Evolutionary conservation across 2,113 vertebrate genomes (phyloP), one percentile per base, ranked within the genome.

Genomic region (Rhinoptilus africanus): DNA sequence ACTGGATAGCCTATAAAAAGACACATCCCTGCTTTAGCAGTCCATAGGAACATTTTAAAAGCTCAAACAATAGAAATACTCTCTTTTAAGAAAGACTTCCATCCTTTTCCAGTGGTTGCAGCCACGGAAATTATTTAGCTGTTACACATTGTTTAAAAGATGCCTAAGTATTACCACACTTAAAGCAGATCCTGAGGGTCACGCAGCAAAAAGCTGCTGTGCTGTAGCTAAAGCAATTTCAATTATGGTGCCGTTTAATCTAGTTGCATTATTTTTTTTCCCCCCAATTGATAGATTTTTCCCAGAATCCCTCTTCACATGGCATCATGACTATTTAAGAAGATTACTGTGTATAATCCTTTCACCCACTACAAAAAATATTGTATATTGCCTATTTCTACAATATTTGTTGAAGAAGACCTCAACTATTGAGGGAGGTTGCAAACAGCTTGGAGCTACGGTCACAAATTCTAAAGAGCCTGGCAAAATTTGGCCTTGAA

Each of bases 401-500:
- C 47, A 66, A 57, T 72, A 78, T 64, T 69, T 89, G 34, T 20
- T 66, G 50, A 92, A 77, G 63, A 83, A 8, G 6, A 16, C 28
- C 50, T 76, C 21, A 85, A 9, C 9, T 45, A 28, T 50, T 86
- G 48, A 59, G 47, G 47, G 76, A 56, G 48, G 54, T 16, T 81
- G 45, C 51, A 69, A 79, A 48, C 17, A 85, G 19, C 37, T 57
- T 86, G 66, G 56, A 86, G 71, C 47, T 63, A 57, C 23, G 51
- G n/a, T 35, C 23, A 47, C 0, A 0, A 76, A 66, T 64, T 86
- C 54, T 60, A 63, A 23, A 80, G 4, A 4, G 1, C 26, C 24
- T 47, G 41, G 51, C 41, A 86, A 83, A 90, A 92, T 74, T 30
- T 39, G 56, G 90, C 72, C 82, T 92, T 86, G 60, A 62, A 94